Evolutionary conservation across 2,797 vertebrate species (phyloP), one percentile per base, ranked within the genome.

Genomic region (Hephaestus fuliginosus): DNA sequence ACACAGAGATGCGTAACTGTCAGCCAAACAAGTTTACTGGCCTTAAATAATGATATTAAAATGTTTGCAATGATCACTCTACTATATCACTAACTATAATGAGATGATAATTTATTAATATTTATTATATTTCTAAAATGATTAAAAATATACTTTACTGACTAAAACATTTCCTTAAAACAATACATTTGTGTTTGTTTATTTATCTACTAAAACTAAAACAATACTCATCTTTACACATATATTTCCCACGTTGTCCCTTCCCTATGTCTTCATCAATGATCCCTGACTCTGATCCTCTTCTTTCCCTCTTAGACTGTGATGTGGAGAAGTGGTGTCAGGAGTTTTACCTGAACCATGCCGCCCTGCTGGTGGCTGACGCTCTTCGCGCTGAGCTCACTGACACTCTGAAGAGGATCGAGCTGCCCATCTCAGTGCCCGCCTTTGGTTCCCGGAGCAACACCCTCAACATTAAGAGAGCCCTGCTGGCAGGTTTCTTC

Each of bases 401-500:
- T 0, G 95, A 97, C 73, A 97, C 94, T 0, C 91, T 98, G 88
- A 96, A 86, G 88, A 94, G 94, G 7, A 96, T 96, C 3, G 97
- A 98, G 91, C 95, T 98, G 22, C 97, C 97, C 68, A 74, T 97
- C 55, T 97, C 97, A 0, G 79, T 94, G 44, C 94, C 96, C 0
- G 93, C 90, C 71, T 98, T 98, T 0, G 97, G 97, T 60, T 96
- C 96, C 6, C 86, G 93, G 41, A 91, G 88, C 80, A 98, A 98
- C 76, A 91, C 88, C 0, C 71, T 95, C 1, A 97, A 93, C 82
- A 91, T 98, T 22, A 97, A 96, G 94, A 96, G 95, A 91, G 96
- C 97, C 3, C 96, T 98, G 74, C 88, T 99, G 80, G 96, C 97
- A 0, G 97, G 97, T 1, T 97, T 97, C 91, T 98, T 99, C 80